Evolutionary conservation across 2,113 vertebrate species (phyloP), one percentile per base, ranked within the genome.

Genomic region (Marcusenius ussheri): DNA sequence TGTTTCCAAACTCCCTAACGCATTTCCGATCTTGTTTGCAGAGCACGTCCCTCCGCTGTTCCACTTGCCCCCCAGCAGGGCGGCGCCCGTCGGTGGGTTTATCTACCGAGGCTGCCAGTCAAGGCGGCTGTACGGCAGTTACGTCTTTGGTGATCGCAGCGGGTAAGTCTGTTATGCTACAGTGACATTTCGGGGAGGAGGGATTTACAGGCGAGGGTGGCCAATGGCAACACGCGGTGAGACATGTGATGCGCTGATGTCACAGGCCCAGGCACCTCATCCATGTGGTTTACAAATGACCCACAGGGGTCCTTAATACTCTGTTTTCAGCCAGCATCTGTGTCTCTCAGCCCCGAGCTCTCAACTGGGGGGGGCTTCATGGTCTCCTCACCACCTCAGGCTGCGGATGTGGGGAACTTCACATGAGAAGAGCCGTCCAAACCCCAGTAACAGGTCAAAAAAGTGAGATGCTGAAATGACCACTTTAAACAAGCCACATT

Each of bases 101-200:
- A 95, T 99, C 94, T 99, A 99, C 92, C 96, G 98, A 92, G 98
- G 98, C 89, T 99, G 98, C 93, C 98, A 99, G 91, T 99, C 98
- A 0, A 96, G 99, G 93, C 95, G 98, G 89, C 96, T 99, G 83
- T 97, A 97, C 31, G 98, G 98, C 91, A 98, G 96, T 93, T 99
- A 98, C 0, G 96, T 99, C 1, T 99, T 99, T 93, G 98, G 97
- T 93, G 98, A 99, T 92, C 98, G 96, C 88, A 98, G 97, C 15
- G 97, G 98, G 98, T 99, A 95, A 58, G 97, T 91, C 27, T 87
- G 31, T 53, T 24, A 62, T n/a, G 17, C 8, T 4, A 46, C 27
- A 31, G n/a, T 80, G 74, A 42, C 15, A 42, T 42, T 42, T 42
- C 5, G 11, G 35, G 74, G 15, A 19, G 45, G 45, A 85, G 19